These are phyloP conservation scores for Pseudachorutes palmiensis DNA, from an alignment of 1,140 invertebrate genomes.

Conservation along the genomic window DNA sequence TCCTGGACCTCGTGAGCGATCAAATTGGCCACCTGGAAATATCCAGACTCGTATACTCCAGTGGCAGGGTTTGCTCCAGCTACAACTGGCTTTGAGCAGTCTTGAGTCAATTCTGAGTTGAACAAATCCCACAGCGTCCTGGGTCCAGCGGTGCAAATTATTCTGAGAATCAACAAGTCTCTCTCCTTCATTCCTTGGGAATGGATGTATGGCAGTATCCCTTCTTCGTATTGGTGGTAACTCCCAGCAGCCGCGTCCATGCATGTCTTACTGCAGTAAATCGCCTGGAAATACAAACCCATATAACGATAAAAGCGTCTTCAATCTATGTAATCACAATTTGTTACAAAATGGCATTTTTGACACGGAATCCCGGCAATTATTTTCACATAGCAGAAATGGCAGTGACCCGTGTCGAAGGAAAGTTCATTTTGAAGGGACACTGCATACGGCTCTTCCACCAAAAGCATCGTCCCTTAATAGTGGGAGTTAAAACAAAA, in stretches of 20 bases:
- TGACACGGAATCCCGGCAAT: conserved; percentile 26
- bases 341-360: conserved; percentile 31
- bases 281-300: conserved; percentile 8
- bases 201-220: conserved; percentile 12
- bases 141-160: conserved; percentile 9
- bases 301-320: background rate
- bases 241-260: background rate
- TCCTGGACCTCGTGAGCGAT: conserved; percentile 24
- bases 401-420: conserved; percentile 27
- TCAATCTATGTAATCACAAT: background rate
- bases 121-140: background rate
- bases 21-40: conserved; percentile 23
- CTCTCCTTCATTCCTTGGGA: background rate
- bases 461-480: conserved; percentile 23
- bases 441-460: conserved; percentile 26
- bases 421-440: conserved; percentile 17
- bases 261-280: conserved; percentile 26
- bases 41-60: conserved; percentile 21
- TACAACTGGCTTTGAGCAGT: too few relatives aligned
- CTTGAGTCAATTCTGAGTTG: background rate
- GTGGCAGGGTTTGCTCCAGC: background rate
- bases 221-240: conserved; percentile 22
- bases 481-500: background rate
- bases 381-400: conserved; percentile 15
- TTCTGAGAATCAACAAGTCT: conserved; percentile 15